Conservation (phyloP, 2,888 invertebrate genomes). For the Oxyscelio sp. region DNA sequence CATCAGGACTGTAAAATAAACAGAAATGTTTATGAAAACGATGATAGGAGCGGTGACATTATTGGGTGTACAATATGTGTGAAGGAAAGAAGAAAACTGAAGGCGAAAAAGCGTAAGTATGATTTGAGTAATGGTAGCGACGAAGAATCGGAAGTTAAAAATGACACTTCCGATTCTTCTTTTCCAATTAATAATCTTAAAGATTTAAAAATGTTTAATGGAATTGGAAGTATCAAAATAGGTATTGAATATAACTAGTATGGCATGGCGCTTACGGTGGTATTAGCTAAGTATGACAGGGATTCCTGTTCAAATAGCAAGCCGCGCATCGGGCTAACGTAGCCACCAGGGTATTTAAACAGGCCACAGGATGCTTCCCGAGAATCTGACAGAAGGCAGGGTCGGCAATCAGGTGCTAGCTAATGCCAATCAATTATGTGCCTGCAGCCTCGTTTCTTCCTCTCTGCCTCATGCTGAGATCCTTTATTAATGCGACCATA, state of each 20-base stretch:
- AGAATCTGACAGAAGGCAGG: slow-evolving; percentile 73
- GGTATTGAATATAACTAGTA: slow-evolving; percentile 54
- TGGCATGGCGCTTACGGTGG: slow-evolving; percentile 54
- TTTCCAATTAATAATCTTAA: no score
- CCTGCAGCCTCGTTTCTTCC: slow-evolving; percentile 76
- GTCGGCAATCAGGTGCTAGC: slow-evolving; percentile 85
- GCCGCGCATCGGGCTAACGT: slow-evolving; percentile 63
- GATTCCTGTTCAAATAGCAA: slow-evolving; percentile 78
- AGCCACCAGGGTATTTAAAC: slow-evolving; percentile 78
- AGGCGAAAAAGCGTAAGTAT: no score
- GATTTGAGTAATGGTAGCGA: no score
- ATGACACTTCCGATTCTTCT: no score
- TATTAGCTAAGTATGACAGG: slow-evolving; percentile 79
- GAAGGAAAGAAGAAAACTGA: no score
- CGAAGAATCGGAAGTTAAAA: no score
- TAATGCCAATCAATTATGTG: slow-evolving; percentile 88
- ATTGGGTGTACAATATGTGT: no score
- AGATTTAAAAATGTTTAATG: no score
- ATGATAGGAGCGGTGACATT: no score
- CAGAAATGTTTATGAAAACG: no score
- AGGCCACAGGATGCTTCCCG: slow-evolving; percentile 78
- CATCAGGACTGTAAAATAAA: no score
- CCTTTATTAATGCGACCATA: slow-evolving; percentile 80
- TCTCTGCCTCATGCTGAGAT: slow-evolving; percentile 48
- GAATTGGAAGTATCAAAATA: no score